These are phyloP conservation scores for Reticulitermes lucifugus DNA, from an alignment of 2,888 invertebrate genomes.

Conservation along the genomic window DNA sequence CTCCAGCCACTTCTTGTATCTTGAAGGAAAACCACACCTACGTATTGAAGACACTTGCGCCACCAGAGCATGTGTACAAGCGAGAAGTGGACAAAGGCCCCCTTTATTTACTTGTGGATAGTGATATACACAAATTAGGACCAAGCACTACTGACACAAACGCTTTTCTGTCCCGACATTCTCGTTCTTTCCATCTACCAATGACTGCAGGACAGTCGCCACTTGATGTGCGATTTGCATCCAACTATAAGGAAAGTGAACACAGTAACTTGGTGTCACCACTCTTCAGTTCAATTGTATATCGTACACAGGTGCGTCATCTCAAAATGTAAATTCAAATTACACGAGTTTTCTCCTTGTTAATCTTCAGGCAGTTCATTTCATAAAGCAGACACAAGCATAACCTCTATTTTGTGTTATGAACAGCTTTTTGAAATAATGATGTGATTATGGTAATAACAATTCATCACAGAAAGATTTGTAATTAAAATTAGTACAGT, in stretches of 20 bases:
- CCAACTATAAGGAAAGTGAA: slow-evolving; percentile 77
- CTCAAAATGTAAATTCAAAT: too few species aligned
- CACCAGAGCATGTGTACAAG: slow-evolving; percentile 51
- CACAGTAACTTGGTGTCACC: slow-evolving; percentile 88
- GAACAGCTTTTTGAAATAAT: too few species aligned
- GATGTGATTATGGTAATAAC: too few species aligned
- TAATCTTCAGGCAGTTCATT: background rate
- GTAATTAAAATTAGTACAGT: too few species aligned
- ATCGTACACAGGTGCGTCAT: slow-evolving; percentile 70
- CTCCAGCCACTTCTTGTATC: slow-evolving; percentile 92
- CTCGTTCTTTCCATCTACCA: slow-evolving; percentile 63
- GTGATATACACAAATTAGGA: slow-evolving; percentile 52
- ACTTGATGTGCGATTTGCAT: slow-evolving; percentile 78
- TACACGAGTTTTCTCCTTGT: background rate
- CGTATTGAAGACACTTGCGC: slow-evolving; percentile 71
- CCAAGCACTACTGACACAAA: background rate
- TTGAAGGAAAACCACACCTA: slow-evolving; percentile 71
- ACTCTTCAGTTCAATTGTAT: slow-evolving; percentile 93
- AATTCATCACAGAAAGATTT: too few species aligned
- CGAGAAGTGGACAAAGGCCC: slow-evolving; percentile 9
- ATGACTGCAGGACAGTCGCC: slow-evolving; percentile 75
- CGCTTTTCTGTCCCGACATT: slow-evolving; percentile 57
- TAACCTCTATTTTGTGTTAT: too few species aligned
- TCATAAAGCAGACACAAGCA: too few species aligned
- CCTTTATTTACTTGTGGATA: slow-evolving; percentile 52